Evolutionary conservation across 1,140 invertebrate species (phyloP), one percentile per base, ranked within the genome.

Genomic region (Tribolium castaneum): DNA sequence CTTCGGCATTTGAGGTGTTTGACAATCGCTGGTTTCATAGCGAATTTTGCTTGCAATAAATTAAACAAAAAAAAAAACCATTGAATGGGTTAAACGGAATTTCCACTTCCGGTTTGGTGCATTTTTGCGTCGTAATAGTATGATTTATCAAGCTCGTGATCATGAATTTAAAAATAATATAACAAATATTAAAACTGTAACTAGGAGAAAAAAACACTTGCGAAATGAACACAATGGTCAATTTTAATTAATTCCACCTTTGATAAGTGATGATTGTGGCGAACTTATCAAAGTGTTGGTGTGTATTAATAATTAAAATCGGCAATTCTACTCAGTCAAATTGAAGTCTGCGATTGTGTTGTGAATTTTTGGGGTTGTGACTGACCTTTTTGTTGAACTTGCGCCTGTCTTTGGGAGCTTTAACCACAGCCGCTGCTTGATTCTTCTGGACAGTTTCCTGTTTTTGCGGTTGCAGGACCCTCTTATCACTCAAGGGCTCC

Each of bases 351-450:
- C 39, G n/a, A 10, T 45, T 45, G 39, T 45, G 39, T 1, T 45
- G 39, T 10, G 9, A 45, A 10, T 45, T 10, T 45, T 45, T 9
- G 2, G 39, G 39, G 10, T 30, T 14, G 13, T 34, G 22, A 56
- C 84, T 84, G 85, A 92, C 91, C 89, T 90, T 91, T 80, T 90
- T 89, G 79, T 91, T 91, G 77, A 89, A 88, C 87, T 89, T 90
- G 86, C 88, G 89, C 83, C 88, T 89, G 83, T 92, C 91, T 83
- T 90, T 91, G 14, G 90, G 84, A 13, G 90, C 89, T 83, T 88
- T 89, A 56, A 90, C 87, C 66, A 91, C 87, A 30, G 88, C 50
- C 39, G 88, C 71, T 54, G 66, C 52, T 76, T 66, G 59, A 66
- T 35, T 66, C 10, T 81, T 81, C 1, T 52, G 13, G 1, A 76